Percentiles rank a stretch among this genome's conserved stretches.
Evolutionary conservation across 2,113 vertebrate genomes (phyloP).

Genomic region (Ceyx melanurus): DNA sequence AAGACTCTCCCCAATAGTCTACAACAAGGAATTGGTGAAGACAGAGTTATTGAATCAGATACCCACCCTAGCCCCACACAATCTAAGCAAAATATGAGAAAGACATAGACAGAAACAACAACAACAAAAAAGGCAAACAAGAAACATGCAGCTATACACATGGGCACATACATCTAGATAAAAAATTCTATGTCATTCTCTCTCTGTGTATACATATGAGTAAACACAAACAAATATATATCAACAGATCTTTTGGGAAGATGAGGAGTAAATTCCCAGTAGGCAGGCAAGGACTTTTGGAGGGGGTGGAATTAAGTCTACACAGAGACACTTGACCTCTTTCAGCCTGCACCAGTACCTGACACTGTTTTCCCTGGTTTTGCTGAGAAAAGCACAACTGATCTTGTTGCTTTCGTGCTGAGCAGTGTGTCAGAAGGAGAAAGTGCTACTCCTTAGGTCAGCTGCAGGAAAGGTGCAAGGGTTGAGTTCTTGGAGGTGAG

Average conservation of each 20-base stretch:
- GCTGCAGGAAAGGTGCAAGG: conserved; percentile 4
- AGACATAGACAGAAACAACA: conserved; percentile 20
- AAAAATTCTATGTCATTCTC: fast-evolving
- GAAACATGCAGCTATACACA: conserved; percentile 14
- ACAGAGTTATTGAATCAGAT: conserved; percentile 87
- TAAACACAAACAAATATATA: background rate
- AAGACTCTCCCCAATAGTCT: conserved; percentile 99
- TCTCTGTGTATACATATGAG: background rate
- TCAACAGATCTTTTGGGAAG: conserved; percentile 11
- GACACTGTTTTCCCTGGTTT: background rate
- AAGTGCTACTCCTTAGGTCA: background rate
- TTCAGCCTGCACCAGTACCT: background rate
- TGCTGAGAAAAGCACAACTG: conserved; percentile 13
- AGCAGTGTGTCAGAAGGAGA: background rate
- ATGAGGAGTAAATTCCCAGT: conserved; percentile 20
- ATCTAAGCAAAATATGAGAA: conserved; percentile 54
- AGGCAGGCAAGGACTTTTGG: conserved; percentile 30
- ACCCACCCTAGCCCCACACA: conserved; percentile 40
- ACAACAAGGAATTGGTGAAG: conserved; percentile 97
- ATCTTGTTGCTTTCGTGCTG: background rate
- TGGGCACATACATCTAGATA: background rate
- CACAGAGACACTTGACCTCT: background rate
- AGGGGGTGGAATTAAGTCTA: background rate
- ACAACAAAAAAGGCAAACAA: background rate
- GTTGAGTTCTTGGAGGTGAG: background rate